Base-by-base conservation (phyloP, 2,797 vertebrate genomes). In the Anas georgica region DNA sequence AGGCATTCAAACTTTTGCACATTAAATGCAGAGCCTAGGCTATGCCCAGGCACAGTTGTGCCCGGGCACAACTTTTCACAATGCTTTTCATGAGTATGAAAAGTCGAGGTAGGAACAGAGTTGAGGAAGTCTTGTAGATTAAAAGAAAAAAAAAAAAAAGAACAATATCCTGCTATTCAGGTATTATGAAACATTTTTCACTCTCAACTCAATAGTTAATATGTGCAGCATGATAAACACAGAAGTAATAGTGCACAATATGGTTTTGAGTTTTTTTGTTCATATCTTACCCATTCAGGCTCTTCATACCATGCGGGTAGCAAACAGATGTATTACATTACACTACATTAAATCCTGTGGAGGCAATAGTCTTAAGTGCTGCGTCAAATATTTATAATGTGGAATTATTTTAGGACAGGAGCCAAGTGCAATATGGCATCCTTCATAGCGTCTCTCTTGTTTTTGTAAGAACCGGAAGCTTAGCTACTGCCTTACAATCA, bases 271-370 rank as follows among this genome's bases (percentile, higher is more conserved):
- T 62, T 66, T 90, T 88, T 88, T 94, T 94, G 39, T 72, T 83
- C 58, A 7, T 64, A 8, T 91, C 83, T 95, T 79, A 26, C 41
- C 46, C 80, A 72, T 96, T 93, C 80, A 46, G 20, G 82, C n/a
- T 89, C 84, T 72, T 88, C 62, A 64, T 91, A 91, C 70, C 77
- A 79, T 91, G 91, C 91, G 89, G 91, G 83, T 88, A 96, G 85
- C 85, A 88, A 94, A 92, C 96, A 97, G 94, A 96, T 96, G 96
- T 90, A 75, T 95, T 93, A 69, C 56, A 94, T 96, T 95, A 96
- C 75, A 86, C 83, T 83, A 25, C 89, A 93, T 95, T 93, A 94
- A 96, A 88, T 94, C 87, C 93, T 91, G 92, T 82, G 79, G 90
- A 97, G 90, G 94, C 95, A 95, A 95, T 91, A 94, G 95, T 94